Percentiles rank a stretch among this genome's conserved stretches.
phyloP scores from a whole-genome alignment of 2,113 vertebrate genomes.

The Brachypteracias leptosomus region DNA sequence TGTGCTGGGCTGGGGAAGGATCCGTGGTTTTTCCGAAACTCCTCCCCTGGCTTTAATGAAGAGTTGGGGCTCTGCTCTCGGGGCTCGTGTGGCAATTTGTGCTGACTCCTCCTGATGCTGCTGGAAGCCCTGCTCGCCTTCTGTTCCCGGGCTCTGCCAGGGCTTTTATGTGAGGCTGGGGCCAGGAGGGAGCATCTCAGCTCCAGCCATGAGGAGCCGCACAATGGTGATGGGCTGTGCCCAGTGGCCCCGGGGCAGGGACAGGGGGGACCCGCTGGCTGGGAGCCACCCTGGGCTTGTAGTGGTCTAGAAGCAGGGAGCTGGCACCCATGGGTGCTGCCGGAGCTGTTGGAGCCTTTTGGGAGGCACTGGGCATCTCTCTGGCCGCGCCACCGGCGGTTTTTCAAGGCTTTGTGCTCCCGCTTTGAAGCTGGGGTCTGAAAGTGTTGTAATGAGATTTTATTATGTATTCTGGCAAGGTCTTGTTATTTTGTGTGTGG shows the following conservation, averaged over 20 bases:
- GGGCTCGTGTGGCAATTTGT: neutral
- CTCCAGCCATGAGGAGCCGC: neutral
- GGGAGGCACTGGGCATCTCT: neutral
- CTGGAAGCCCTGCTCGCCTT: neutral
- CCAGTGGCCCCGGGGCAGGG: neutral
- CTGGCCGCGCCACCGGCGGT: accelerated
- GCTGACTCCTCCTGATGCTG: neutral
- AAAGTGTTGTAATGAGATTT: constrained; percentile 70
- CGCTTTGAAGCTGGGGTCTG: constrained; percentile 54
- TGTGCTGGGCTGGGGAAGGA: neutral
- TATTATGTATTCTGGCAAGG: constrained; percentile 64
- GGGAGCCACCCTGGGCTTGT: neutral
- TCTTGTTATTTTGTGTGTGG: constrained; percentile 61
- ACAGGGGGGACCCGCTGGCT: accelerated
- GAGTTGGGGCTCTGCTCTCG: neutral
- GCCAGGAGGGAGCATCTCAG: neutral
- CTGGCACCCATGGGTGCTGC: neutral
- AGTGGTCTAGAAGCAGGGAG: accelerated
- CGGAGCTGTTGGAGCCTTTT: neutral
- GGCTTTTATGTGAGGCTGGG: neutral
- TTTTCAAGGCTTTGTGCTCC: constrained; percentile 41
- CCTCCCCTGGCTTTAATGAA: neutral
- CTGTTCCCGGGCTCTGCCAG: neutral
- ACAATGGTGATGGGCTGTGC: neutral
- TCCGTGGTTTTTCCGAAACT: neutral